Base-by-base conservation (phyloP, 2,888 invertebrate genomes). In the Celastrina argiolus region DNA sequence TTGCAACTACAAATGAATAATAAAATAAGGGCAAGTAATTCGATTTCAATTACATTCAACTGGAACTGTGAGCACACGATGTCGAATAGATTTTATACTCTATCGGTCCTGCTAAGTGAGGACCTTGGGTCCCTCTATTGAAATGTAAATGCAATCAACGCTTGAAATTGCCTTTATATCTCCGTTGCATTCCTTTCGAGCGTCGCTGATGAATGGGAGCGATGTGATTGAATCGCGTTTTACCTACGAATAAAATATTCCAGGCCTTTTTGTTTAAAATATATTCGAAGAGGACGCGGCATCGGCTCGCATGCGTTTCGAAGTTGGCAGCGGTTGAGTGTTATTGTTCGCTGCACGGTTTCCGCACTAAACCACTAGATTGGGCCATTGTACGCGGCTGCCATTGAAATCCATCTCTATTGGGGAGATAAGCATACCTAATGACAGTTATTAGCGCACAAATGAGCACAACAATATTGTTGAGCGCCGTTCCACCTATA, bases 351-450 rank as follows among this genome's bases (percentile, higher is more conserved):
- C 22, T 18, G 59, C 16, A 59, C 61, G 39, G 61, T 39, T 61
- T 39, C 39, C 61, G 61, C 39, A 36, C 61, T 36, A 61, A 58
- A 36, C 61, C 61, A 39, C 61, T 39, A 39, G 39, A 61, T 61
- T 61, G 61, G 61, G 39, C 61, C 61, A 39, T 61, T 61, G 58
- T 58, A 31, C 51, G 51, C 58, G 58, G 16, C 61, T 39, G 61
- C 61, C 61, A 39, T 61, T 61, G 61, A 39, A 61, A 61, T 36
- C 61, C 61, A 61, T 61, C 36, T 61, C 39, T 36, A 61, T 61
- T 61, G 39, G 39, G 39, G 39, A 61, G 61, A 36, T 39, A 39
- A 61, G 61, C 22, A 36, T 61, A n/a, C n/a, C n/a, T n/a, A 61
- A 61, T 61, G 36, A 39, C 61, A n/a, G 61, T 61, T 61, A 39